These are phyloP conservation scores for Chaetodon auriga DNA, from an alignment of 2,113 vertebrate species.

Conservation along the genomic window DNA sequence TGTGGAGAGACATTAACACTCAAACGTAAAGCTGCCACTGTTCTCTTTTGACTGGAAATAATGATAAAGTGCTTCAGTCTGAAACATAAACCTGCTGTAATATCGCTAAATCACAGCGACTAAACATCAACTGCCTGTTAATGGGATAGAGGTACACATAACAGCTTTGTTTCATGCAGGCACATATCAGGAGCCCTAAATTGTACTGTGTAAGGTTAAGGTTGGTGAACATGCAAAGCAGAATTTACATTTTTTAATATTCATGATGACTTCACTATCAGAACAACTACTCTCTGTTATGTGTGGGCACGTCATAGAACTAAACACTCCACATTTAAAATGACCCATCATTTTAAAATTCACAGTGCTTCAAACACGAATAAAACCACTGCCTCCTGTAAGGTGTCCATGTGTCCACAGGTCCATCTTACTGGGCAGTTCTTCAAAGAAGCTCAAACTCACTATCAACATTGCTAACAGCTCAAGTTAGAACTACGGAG, in stretches of 20 bases:
- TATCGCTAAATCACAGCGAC: background rate
- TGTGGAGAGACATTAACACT: slow-evolving; percentile 1
- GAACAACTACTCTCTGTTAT: background rate
- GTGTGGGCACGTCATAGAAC: background rate
- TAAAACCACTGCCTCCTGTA: background rate
- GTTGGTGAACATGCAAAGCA: slow-evolving; percentile 17
- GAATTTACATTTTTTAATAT: slow-evolving; percentile 27
- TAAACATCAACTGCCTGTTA: slow-evolving; percentile 12
- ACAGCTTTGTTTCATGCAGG: slow-evolving; percentile 21
- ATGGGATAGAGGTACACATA: slow-evolving; percentile 16
- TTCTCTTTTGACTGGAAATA: slow-evolving; percentile 7
- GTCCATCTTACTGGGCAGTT: background rate
- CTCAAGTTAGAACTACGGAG: slow-evolving; percentile 19
- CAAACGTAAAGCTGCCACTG: slow-evolving; percentile 24
- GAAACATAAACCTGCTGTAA: slow-evolving; percentile 34
- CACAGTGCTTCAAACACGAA: slow-evolving; percentile 41
- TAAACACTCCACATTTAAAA: slow-evolving; percentile 6
- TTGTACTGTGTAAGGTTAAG: background rate
- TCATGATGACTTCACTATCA: background rate
- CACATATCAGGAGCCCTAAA: background rate
- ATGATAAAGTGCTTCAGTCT: slow-evolving; percentile 25
- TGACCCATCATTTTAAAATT: slow-evolving; percentile 23
- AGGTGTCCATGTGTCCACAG: background rate
- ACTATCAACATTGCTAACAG: background rate
- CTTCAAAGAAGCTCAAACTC: slow-evolving; percentile 23